Conservation (phyloP, 2,113 vertebrate genomes). For the Micromys minutus region DNA sequence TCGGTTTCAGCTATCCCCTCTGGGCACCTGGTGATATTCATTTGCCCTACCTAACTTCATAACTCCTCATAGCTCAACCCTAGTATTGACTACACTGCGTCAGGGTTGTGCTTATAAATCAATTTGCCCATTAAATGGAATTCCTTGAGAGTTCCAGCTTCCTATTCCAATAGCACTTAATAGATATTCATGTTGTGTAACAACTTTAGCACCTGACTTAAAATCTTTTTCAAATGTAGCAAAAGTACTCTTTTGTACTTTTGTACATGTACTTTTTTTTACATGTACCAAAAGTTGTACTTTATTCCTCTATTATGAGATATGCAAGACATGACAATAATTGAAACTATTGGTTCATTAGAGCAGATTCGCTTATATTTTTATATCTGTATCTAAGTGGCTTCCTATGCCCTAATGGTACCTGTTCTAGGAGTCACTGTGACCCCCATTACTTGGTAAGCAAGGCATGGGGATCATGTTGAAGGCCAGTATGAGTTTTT, state of each 20-base stretch:
- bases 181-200: background rate
- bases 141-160: background rate
- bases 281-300: background rate
- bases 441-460: background rate
- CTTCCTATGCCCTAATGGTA: background rate
- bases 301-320: constrained; percentile 24
- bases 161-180: background rate
- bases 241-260: background rate
- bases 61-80: background rate
- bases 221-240: constrained; percentile 9
- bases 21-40: background rate
- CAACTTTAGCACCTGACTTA: background rate
- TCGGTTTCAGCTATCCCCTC: background rate
- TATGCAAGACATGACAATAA: background rate
- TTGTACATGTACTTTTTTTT: too few species aligned
- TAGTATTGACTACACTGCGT: background rate
- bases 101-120: background rate
- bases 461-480: background rate
- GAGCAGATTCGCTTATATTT: background rate
- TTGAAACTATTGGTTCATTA: background rate
- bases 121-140: background rate
- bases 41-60: background rate
- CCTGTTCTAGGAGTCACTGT: background rate
- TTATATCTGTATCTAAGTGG: background rate
- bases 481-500: background rate